Base-by-base conservation (phyloP, 2,113 vertebrate genomes). In the Gymnocephalus cernua region DNA sequence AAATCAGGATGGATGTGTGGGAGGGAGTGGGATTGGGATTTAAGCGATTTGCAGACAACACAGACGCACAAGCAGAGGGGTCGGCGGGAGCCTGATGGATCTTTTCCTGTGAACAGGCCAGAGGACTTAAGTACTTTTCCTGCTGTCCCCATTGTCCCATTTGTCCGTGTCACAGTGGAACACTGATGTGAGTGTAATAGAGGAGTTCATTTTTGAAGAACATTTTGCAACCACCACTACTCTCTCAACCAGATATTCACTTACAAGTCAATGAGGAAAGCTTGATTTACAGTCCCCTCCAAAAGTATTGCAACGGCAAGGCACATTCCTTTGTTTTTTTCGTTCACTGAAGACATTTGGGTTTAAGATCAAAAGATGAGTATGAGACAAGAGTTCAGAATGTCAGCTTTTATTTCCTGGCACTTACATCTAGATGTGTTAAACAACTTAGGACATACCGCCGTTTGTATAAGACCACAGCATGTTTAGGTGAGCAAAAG, bases 111-210 rank as follows among this genome's bases (percentile, higher is more conserved):
- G 82, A 88, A 82, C 79, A 80, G 79, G 82, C 68, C 61, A 82
- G 86, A 86, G 88, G 88, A 93, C 87, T 87, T 77, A 77, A 92
- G 87, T 92, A 92, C 89, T 95, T 94, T 93, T 93, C 91, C 90
- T 89, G 87, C 92, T 88, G 85, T 94, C 91, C 91, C 84, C 85
- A 79, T 88, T 87, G 79, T 91, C 56, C 91, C 91, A 95, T 95
- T 93, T 91, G 92, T 95, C 95, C 93, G 85, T 94, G 94, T 94
- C 92, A 89, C 41, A 18, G 87, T 57, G 18, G 82, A 88, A 93
- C 87, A 93, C 87, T 94, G 93, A 94, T 91, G 91, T 25, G 64
- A 89, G 86, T 82, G 84, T 68, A 77, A 83, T 77, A 83, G 82
- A 88, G 80, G 80, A 91, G 87, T 93, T 94, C 86, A 91, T 93